Percentiles rank a stretch among this genome's conserved stretches.
Evolutionary conservation across 2,113 vertebrate genomes (phyloP).

Genomic region (Narcine bancroftii): DNA sequence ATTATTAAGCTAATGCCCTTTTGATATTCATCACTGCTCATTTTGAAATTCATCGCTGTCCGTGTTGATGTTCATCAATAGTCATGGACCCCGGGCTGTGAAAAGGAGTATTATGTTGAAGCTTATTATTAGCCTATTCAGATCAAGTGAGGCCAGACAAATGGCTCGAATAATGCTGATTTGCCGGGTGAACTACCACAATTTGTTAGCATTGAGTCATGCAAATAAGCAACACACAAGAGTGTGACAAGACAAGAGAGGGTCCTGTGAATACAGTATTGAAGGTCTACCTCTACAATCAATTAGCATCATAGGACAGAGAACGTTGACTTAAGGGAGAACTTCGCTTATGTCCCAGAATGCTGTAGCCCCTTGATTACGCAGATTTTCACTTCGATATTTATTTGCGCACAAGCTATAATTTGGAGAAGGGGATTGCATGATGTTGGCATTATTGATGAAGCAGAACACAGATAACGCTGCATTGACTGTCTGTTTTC

Average conservation of each 20-base stretch:
- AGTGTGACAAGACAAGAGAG: constrained; percentile 43
- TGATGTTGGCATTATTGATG: neutral
- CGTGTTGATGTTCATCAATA: constrained; percentile 64
- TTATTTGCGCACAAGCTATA: neutral
- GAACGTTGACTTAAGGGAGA: neutral
- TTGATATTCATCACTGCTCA: constrained; percentile 10
- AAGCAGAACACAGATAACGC: neutral
- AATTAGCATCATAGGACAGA: neutral
- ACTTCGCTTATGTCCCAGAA: neutral
- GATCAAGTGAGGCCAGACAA: constrained; percentile 57
- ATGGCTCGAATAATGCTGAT: constrained; percentile 58
- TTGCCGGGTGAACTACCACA: constrained; percentile 65
- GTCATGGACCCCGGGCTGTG: constrained; percentile 53
- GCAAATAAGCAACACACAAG: constrained; percentile 61
- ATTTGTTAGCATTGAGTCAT: constrained; percentile 78
- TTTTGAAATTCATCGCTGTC: constrained; percentile 40
- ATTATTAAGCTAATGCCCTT: neutral
- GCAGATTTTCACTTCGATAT: neutral
- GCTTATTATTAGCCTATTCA: constrained; percentile 68
- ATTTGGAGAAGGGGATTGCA: neutral
- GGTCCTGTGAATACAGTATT: neutral
- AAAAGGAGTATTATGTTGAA: constrained; percentile 64
- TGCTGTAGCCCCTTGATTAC: neutral
- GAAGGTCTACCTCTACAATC: neutral
- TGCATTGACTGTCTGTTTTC: neutral